phyloP scores from a whole-genome alignment of 2,888 invertebrate species.

The Eurois occulta region DNA sequence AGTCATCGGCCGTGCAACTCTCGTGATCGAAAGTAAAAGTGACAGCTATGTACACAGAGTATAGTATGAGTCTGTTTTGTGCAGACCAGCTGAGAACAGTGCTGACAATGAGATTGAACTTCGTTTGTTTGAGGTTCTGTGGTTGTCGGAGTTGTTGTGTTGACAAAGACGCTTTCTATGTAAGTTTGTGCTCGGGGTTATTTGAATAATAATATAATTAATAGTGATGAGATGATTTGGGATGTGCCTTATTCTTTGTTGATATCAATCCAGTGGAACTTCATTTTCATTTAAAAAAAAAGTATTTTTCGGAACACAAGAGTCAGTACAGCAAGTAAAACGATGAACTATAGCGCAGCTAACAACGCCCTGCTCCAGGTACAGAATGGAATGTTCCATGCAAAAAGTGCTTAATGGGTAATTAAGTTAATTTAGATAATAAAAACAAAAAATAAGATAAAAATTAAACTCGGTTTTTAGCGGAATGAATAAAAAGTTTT shows the following conservation, averaged over 20 bases:
- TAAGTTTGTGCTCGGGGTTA: neutral
- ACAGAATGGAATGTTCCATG: no score
- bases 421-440: no score
- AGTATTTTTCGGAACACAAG: no score
- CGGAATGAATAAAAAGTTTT: neutral
- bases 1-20: constrained; percentile 65
- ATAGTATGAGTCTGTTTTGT: constrained; percentile 19
- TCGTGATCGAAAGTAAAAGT: constrained; percentile 70
- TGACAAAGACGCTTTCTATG: constrained; percentile 9
- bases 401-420: no score
- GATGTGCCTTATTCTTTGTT: neutral
- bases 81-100: constrained; percentile 30
- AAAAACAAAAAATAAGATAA: no score
- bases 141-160: neutral
- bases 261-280: no score
- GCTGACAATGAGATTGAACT: constrained; percentile 17
- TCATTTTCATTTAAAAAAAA: neutral
- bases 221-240: neutral
- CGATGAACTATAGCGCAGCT: no score
- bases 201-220: neutral
- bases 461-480: no score
- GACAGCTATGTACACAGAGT: constrained; percentile 45
- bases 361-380: no score
- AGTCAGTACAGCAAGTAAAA: no score
- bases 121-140: constrained; percentile 5